phyloP scores from a whole-genome alignment of 2,888 invertebrate genomes.

The Blastobasis lacticolella region DNA sequence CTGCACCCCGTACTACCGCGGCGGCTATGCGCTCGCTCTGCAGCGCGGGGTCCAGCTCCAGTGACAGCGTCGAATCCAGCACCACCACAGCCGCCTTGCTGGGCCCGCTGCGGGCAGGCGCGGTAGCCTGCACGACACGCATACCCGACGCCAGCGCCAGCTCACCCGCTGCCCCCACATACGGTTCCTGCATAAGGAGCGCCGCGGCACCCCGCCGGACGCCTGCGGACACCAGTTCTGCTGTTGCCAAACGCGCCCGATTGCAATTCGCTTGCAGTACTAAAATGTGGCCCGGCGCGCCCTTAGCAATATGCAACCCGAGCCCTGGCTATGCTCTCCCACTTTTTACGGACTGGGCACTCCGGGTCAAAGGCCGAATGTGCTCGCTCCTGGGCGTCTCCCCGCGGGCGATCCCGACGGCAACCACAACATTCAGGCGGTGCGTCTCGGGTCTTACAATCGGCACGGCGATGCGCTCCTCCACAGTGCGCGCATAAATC shows the following conservation, averaged over 20 bases:
- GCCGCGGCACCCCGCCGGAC: background rate
- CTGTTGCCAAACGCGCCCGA: background rate
- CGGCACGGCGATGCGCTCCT: background rate
- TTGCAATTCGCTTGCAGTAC: background rate
- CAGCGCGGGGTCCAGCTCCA: background rate
- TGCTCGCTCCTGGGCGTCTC: too few species aligned
- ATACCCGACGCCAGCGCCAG: background rate
- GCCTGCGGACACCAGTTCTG: background rate
- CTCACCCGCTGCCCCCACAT: background rate
- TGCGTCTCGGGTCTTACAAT: background rate
- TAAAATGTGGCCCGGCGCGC: too few species aligned
- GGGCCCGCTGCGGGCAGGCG: background rate
- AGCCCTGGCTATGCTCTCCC: too few species aligned
- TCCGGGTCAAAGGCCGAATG: too few species aligned
- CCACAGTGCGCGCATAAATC: background rate
- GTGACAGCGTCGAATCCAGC: background rate
- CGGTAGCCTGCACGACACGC: background rate
- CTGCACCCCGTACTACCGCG: background rate
- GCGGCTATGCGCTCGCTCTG: background rate
- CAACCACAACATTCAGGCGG: background rate
- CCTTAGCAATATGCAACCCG: too few species aligned
- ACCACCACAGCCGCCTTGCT: background rate
- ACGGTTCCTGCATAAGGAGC: background rate
- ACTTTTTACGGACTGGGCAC: too few species aligned
- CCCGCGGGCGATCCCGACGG: too few species aligned